Percentiles rank a stretch among this genome's conserved stretches.
Evolutionary conservation across 2,113 vertebrate species (phyloP).

Genomic region (Oreochromis aureus): DNA sequence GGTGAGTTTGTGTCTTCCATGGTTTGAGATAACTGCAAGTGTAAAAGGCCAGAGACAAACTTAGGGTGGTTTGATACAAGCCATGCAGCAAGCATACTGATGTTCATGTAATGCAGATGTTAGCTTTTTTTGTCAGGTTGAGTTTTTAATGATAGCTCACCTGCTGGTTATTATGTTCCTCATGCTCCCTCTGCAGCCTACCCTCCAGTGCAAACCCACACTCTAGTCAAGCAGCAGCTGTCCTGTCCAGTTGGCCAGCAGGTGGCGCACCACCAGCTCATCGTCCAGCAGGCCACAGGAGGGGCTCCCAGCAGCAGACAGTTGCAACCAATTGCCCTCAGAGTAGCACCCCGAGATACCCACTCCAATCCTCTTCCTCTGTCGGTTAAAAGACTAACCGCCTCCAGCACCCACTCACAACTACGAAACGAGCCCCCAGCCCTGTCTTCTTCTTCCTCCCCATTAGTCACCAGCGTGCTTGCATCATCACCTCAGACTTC

Average conservation of each 20-base stretch:
- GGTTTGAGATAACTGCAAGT: not conserved
- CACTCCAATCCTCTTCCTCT: constrained; percentile 76
- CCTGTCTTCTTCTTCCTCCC: constrained; percentile 58
- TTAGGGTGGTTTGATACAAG: not conserved
- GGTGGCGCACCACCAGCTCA: constrained; percentile 83
- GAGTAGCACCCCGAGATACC: constrained; percentile 72
- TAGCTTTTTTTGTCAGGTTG: not conserved
- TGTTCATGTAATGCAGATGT: not conserved
- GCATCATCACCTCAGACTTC: constrained; percentile 75
- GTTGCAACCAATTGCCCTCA: constrained; percentile 84
- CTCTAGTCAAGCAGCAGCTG: constrained; percentile 84
- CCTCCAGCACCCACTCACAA: constrained; percentile 69
- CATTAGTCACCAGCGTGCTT: constrained; percentile 66
- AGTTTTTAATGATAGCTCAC: not conserved
- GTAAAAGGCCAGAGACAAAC: not conserved
- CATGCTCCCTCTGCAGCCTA: constrained; percentile 71
- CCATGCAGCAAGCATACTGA: not conserved
- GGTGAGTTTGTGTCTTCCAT: constrained; percentile 56
- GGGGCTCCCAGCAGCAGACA: constrained; percentile 63
- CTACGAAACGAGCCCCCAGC: constrained; percentile 67
- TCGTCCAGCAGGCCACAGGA: constrained; percentile 77
- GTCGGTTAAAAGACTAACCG: constrained; percentile 73
- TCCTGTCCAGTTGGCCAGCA: constrained; percentile 70
- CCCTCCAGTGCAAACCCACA: constrained; percentile 80
- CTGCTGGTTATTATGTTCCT: not conserved